These are phyloP conservation scores for Thamnophis sirtalis DNA, from an alignment of 2,113 vertebrate genomes.

Conservation along the genomic window DNA sequence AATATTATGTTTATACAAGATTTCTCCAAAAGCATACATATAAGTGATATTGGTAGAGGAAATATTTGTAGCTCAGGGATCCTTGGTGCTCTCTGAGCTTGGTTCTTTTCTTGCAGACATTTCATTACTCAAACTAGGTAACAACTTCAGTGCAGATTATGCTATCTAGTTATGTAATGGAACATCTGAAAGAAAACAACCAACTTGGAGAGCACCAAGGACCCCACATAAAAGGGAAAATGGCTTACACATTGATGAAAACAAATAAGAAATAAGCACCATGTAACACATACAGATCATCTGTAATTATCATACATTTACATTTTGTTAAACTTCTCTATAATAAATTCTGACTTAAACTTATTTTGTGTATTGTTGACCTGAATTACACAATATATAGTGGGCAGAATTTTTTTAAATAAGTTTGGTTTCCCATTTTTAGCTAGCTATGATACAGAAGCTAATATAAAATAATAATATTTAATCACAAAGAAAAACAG, in stretches of 20 bases:
- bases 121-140: not conserved
- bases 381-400: not conserved
- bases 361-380: not conserved
- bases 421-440: not conserved
- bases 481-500: not conserved
- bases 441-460: not conserved
- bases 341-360: not conserved
- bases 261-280: not conserved
- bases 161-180: not conserved
- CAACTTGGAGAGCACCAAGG: too few species aligned
- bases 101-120: not conserved
- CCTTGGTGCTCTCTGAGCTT: not conserved
- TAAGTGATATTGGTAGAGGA: not conserved
- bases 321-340: not conserved
- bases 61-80: too few species aligned
- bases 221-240: not conserved
- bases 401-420: not conserved
- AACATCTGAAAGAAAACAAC: not conserved
- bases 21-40: not conserved
- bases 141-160: not conserved
- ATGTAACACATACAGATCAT: not conserved
- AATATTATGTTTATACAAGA: not conserved
- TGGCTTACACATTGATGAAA: not conserved
- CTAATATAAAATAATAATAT: not conserved
- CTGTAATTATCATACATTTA: not conserved